A percentile compares a stretch with the other conserved stretches of the same genome.
Evolutionary conservation across 2,888 invertebrate genomes (phyloP).

Genomic region (Cremastobaeus sp.): DNA sequence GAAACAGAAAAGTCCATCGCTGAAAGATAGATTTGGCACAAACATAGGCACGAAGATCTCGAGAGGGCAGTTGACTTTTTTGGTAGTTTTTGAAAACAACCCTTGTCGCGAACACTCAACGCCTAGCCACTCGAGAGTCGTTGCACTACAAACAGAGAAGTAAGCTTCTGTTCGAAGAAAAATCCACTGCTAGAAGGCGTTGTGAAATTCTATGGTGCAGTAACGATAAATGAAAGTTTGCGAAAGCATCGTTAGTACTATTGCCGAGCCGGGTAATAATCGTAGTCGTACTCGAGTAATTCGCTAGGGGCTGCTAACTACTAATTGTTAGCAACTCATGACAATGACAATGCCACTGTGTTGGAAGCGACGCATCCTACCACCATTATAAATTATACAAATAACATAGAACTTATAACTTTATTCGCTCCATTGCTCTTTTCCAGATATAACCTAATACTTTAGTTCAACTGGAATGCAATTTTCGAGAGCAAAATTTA

Average conservation of each 20-base stretch:
- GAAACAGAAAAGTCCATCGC: slow-evolving; percentile 54
- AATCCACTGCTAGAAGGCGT: slow-evolving; percentile 58
- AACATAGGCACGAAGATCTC: slow-evolving; percentile 45
- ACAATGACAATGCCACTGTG: slow-evolving; percentile 63
- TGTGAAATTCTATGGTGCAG: slow-evolving; percentile 67
- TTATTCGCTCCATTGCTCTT: slow-evolving; percentile 51
- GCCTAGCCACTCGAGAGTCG: slow-evolving; percentile 37
- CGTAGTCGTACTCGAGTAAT: slow-evolving; percentile 63
- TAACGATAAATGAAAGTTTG: slow-evolving; percentile 73
- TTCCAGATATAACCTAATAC: slow-evolving; percentile 49
- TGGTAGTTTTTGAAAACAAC: slow-evolving; percentile 54
- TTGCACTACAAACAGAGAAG: slow-evolving; percentile 23
- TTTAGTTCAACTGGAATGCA: slow-evolving; percentile 38
- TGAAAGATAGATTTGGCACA: slow-evolving; percentile 46
- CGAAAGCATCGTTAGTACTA: slow-evolving; percentile 72
- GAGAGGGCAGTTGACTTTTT: slow-evolving; percentile 59
- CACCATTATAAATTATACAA: slow-evolving; percentile 41
- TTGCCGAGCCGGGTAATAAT: slow-evolving; percentile 67
- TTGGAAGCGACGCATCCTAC: slow-evolving; percentile 24
- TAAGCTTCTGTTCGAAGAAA: slow-evolving; percentile 40
- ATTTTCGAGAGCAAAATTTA: slow-evolving; percentile 49
- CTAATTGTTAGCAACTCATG: slow-evolving; percentile 69
- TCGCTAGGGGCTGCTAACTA: slow-evolving; percentile 67
- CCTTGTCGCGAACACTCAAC: slow-evolving; percentile 43
- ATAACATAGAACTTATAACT: slow-evolving; percentile 57